phyloP scores from a whole-genome alignment of 2,797 vertebrate genomes.

The Cyprinella venusta region DNA sequence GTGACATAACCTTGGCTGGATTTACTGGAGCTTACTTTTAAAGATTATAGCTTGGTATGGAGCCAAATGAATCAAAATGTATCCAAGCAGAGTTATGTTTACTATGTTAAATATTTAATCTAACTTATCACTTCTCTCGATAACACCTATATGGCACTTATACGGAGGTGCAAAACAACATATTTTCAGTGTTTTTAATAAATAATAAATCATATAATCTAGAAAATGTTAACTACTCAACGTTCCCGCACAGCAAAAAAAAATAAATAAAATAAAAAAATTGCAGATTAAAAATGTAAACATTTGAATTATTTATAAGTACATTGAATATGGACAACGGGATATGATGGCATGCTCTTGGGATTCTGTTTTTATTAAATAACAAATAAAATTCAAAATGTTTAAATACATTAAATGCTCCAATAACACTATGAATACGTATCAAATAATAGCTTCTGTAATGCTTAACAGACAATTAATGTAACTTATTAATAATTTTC shows the following conservation, averaged over 20 bases:
- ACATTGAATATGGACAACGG: not conserved
- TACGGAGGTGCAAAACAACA: not conserved
- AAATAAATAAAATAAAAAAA: too few species aligned
- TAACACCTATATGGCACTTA: not conserved
- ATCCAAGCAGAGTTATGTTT: not conserved
- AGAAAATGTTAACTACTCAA: not conserved
- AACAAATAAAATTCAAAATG: not conserved
- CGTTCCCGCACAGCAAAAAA: not conserved
- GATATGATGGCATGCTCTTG: not conserved
- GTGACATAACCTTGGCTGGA: conserved; percentile 37
- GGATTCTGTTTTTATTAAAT: not conserved
- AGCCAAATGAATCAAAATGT: not conserved
- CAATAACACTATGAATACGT: not conserved
- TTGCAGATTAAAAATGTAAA: not conserved
- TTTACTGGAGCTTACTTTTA: conserved; percentile 27
- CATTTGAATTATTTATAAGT: not conserved
- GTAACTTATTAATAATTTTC: not conserved
- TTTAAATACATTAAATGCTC: not conserved
- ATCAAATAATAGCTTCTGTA: not conserved
- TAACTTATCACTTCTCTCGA: not conserved
- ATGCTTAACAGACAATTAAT: not conserved
- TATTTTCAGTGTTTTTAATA: not conserved
- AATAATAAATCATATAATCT: not conserved
- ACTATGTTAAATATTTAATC: not conserved
- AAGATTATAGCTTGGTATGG: not conserved